Evolutionary conservation across 2,888 invertebrate species (phyloP).

Genomic region (Meteorus cinctellus): DNA sequence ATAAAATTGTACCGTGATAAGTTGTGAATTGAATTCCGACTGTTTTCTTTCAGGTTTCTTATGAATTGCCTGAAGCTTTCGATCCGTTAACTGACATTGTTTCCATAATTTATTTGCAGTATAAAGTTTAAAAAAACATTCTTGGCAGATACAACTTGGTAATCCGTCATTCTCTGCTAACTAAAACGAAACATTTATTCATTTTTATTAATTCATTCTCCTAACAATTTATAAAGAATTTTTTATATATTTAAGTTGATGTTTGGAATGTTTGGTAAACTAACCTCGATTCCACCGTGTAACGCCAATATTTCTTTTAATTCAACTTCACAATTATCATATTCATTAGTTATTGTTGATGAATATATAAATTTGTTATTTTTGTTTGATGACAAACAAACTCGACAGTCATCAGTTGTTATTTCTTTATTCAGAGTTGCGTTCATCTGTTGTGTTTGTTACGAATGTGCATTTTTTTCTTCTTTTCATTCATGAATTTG

Average conservation of each 20-base stretch:
- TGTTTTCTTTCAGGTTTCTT: constrained; percentile 49
- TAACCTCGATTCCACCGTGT: constrained; percentile 65
- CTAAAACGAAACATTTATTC: constrained; percentile 46
- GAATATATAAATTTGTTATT: constrained; percentile 60
- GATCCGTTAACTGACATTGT: constrained; percentile 62
- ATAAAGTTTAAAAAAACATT: constrained; percentile 58
- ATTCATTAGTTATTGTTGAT: constrained; percentile 41
- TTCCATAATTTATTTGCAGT: constrained; percentile 61
- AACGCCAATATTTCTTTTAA: constrained; percentile 58
- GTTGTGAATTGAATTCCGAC: background rate
- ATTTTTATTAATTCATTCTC: constrained; percentile 1
- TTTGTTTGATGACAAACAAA: constrained; percentile 59
- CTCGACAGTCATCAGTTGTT: constrained; percentile 55
- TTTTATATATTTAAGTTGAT: background rate
- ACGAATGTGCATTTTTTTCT: background rate
- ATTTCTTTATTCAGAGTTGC: background rate
- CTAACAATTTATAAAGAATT: no score
- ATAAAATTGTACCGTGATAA: background rate
- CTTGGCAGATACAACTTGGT: constrained; percentile 60
- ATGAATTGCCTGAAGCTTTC: constrained; percentile 56
- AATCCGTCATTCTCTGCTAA: constrained; percentile 62
- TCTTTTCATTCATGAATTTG: no score
- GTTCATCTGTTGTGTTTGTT: background rate
- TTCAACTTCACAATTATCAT: constrained; percentile 33
- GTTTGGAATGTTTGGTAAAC: constrained; percentile 18